These are phyloP conservation scores for Polypedilum vanderplanki DNA, from an alignment of 1,140 invertebrate genomes.

Conservation along the genomic window DNA sequence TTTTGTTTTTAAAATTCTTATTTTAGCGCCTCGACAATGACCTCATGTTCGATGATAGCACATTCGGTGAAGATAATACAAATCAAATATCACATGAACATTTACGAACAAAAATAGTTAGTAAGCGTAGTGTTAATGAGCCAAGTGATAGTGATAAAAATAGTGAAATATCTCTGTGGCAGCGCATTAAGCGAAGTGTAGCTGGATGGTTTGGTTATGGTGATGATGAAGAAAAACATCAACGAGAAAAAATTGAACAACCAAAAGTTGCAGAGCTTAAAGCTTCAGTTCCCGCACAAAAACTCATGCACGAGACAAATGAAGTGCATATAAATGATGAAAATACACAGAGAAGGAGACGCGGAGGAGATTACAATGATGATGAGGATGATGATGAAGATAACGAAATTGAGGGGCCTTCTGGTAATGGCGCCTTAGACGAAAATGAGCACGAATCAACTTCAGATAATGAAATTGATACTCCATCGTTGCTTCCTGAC, in stretches of 20 bases:
- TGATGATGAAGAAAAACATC: not conserved
- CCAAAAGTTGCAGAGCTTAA: not conserved
- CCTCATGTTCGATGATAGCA: not conserved
- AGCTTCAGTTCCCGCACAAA: too few species aligned
- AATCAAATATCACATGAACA: not conserved
- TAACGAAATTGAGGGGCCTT: not conserved
- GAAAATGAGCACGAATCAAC: not conserved
- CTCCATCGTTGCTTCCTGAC: not conserved
- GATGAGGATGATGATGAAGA: not conserved
- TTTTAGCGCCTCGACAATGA: not conserved
- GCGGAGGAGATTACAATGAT: not conserved
- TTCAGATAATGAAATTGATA: not conserved
- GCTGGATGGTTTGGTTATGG: not conserved
- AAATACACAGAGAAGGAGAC: not conserved
- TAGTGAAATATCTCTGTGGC: not conserved
- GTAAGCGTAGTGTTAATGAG: slow-evolving; percentile 24
- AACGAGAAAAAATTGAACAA: not conserved
- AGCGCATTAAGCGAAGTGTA: not conserved
- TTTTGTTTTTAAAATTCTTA: not conserved
- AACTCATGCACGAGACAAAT: too few species aligned
- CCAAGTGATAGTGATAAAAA: not conserved
- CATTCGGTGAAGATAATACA: not conserved
- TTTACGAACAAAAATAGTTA: slow-evolving; percentile 5
- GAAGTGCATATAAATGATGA: too few species aligned
- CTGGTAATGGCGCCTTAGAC: not conserved